Base-by-base conservation (phyloP, 2,888 invertebrate genomes). In the Hirtodrosophila duncani region DNA sequence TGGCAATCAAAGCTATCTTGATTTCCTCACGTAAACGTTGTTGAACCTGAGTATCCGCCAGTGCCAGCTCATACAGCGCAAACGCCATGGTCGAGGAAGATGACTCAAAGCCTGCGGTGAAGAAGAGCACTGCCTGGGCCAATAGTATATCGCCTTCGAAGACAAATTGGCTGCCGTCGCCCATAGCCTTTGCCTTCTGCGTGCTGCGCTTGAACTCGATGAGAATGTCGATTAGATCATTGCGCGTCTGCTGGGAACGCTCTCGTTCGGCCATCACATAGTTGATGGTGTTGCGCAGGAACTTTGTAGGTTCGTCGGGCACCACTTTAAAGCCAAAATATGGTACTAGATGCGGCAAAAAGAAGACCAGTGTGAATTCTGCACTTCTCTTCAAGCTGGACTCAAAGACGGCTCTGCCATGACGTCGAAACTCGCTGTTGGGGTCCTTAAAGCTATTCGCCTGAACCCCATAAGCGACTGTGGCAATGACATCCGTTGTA, bases 221-320 rank as follows among this genome's bases (percentile, higher is more conserved):
- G n/a, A 89, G 74, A 9, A 88, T 80, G 58, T 89, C 89, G 16
- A 89, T 85, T 0, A 89, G 84, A 63, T 89, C 89, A 24, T 87
- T 84, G 13, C 88, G 80, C 1, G 60, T 84, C 4, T 74, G 56
- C 3, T 87, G 87, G 1, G 84, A 82, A 21, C 81, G 66, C 34
- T 87, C 84, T 1, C 90, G 82, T 10, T 86, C 79, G 0, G 75
- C 59, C 26, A 89, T 84, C 0, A 88, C 87, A 16, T 86, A 83
- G 71, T 85, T 86, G 11, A 89, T 86, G 8, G 85, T 83, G 0
- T 74, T 57, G 5, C 86, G 80, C 1, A 89, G 59, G 42, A 88
- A 89, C 0, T 70, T 30, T 0, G 81, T 74, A 1, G 81, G 45
- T 1, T 83, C 77, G 3, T 78, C 63, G 0, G 85, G 84, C 13